Conservation (phyloP, 2,113 vertebrate genomes). For the Dolichotis patagonum region DNA sequence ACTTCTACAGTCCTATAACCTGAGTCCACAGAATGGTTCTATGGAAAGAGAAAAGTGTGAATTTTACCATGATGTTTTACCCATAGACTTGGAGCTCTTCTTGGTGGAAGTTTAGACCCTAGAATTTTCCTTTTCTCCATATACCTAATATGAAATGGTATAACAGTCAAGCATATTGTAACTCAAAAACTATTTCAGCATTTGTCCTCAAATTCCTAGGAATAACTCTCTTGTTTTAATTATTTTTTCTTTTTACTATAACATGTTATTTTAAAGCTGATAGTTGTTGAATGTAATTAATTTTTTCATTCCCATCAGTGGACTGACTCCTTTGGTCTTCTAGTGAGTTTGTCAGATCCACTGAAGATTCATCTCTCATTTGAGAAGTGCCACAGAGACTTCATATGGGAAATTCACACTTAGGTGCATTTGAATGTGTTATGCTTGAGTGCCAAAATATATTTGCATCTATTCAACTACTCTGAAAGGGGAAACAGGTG, state of each 20-base stretch:
- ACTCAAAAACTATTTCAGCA: constrained; percentile 23
- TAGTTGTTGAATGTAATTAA: constrained; percentile 16
- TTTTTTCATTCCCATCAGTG: constrained; percentile 58
- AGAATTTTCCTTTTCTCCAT: neutral
- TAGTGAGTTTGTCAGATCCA: neutral
- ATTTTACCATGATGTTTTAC: neutral
- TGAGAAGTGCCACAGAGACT: constrained; percentile 49
- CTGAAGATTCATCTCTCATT: constrained; percentile 45
- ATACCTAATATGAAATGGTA: constrained; percentile 31
- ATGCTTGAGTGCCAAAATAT: constrained; percentile 67
- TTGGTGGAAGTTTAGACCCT: neutral
- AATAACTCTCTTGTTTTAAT: neutral
- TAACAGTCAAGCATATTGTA: neutral
- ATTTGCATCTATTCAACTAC: constrained; percentile 64
- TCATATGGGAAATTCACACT: constrained; percentile 51
- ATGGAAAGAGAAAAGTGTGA: neutral
- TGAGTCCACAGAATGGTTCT: neutral
- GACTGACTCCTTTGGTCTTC: constrained; percentile 18
- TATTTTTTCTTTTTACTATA: constrained; percentile 9
- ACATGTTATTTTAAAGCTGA: neutral
- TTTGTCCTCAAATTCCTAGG: neutral
- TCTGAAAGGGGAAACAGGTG: constrained; percentile 62
- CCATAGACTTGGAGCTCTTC: neutral
- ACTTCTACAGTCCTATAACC: neutral
- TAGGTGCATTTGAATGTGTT: constrained; percentile 63